Percentiles rank a stretch among this genome's conserved stretches.
phyloP scores from a whole-genome alignment of 1,140 invertebrate species.

The Dendrolimus punctatus region DNA sequence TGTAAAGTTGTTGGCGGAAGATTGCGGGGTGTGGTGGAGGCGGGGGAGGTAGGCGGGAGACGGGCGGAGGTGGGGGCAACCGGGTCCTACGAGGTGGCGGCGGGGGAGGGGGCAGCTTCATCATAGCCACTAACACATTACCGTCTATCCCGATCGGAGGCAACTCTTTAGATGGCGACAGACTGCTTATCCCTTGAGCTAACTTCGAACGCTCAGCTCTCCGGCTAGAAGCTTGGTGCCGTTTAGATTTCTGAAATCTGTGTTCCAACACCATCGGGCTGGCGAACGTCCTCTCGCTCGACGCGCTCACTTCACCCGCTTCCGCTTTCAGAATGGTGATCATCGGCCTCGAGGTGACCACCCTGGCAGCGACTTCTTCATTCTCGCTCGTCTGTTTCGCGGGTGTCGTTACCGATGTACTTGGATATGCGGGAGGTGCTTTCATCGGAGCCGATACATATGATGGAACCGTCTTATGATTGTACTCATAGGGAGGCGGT shows the following conservation, averaged over 20 bases:
- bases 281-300: slow-evolving; percentile 59
- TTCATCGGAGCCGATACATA: slow-evolving; percentile 25
- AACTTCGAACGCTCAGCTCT: slow-evolving; percentile 58
- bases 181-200: slow-evolving; percentile 47
- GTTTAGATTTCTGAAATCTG: slow-evolving; percentile 62
- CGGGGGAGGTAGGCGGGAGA: slow-evolving; percentile 73
- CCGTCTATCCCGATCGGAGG: slow-evolving; percentile 49
- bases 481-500: slow-evolving; percentile 62
- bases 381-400: slow-evolving; percentile 43
- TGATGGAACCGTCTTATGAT: slow-evolving; percentile 52
- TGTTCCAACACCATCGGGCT: slow-evolving; percentile 64
- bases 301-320: slow-evolving; percentile 66
- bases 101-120: slow-evolving; percentile 71
- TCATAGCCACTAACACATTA: slow-evolving; percentile 75
- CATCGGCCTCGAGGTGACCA: slow-evolving; percentile 78
- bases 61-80: slow-evolving; percentile 70
- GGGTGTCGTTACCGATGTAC: slow-evolving; percentile 17
- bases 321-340: slow-evolving; percentile 80
- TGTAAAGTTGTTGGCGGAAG: slow-evolving; percentile 89
- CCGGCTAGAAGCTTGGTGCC: slow-evolving; percentile 58
- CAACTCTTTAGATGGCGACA: slow-evolving; percentile 50
- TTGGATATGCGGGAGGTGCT: slow-evolving; percentile 53
- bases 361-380: slow-evolving; percentile 77
- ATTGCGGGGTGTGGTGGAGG: slow-evolving; percentile 83
- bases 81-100: slow-evolving; percentile 71